Evolutionary conservation across 1,140 invertebrate species (phyloP), one percentile per base, ranked within the genome.

Genomic region (Nephotettix cincticeps): DNA sequence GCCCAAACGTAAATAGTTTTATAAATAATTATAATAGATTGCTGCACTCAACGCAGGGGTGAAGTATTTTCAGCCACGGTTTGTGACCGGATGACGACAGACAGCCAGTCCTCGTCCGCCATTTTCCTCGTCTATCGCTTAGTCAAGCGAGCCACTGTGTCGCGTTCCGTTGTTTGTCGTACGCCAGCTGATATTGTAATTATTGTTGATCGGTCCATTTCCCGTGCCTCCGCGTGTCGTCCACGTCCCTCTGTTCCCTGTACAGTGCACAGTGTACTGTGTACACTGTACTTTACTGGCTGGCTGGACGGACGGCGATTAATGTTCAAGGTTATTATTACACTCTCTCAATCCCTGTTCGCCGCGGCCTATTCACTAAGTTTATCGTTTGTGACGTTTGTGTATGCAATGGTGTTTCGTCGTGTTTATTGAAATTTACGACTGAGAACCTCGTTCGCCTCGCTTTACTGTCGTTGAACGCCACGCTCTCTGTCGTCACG

Each of bases 241-340:
- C n/a, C 9, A 43, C 9, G 40, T 43, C n/a, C 9, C 9, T 9
- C n/a, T 43, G 40, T 11, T 43, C 9, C n/a, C 9, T 51, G 21
- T 51, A 11, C 6, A 19, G 21, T 17, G 14, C 47, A 21, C 21
- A 51, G 14, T n/a, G 47, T 51, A 51, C 36, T 9, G 6, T 40
- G 36, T 40, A 40, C 36, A 40, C 36, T 40, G 36, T 40, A 17
- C 36, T 40, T 17, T 40, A 6, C 36, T 6, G 6, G 36, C 17
- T 40, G 6, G 6, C 36, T 40, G 17, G 6, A 4, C 14, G 3
- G 13, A 9, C 23, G 9, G 56, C 23, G 56, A 61, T 61, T 61
- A 61, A 21, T 61, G 56, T 28, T 61, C 56, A 61, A 61, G 56
- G 56, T 61, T 61, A 61, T 61, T 27, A 54, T 54, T 54, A 54